Percentiles rank a stretch among this genome's conserved stretches.
These are phyloP conservation scores for Anoura caudifer DNA, from an alignment of 2,113 vertebrate genomes.

Conservation along the genomic window DNA sequence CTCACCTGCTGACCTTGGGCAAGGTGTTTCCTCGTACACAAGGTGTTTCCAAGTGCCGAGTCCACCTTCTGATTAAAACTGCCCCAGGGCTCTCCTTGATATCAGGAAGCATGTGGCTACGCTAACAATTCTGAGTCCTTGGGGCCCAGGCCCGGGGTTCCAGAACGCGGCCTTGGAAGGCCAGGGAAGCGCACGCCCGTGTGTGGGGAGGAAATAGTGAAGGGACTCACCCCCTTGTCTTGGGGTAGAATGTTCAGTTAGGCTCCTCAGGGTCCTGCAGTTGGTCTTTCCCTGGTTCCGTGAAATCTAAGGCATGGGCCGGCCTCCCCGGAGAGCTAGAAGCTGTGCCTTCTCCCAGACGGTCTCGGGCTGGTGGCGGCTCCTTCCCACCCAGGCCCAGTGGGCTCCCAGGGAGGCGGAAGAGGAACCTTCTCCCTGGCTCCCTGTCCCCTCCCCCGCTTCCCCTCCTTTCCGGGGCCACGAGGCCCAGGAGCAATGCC, in stretches of 20 bases:
- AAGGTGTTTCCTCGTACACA: background rate
- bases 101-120: background rate
- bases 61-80: slow-evolving; percentile 31
- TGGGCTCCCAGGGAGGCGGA: background rate
- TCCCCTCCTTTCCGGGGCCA: background rate
- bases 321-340: background rate
- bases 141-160: background rate
- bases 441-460: background rate
- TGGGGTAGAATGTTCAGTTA: background rate
- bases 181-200: background rate
- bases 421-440: background rate
- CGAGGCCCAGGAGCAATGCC: background rate
- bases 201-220: background rate
- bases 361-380: background rate
- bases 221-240: background rate
- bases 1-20: background rate
- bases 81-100: background rate
- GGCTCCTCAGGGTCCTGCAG: background rate
- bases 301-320: background rate
- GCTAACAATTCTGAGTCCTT: background rate
- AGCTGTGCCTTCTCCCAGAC: background rate
- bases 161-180: background rate
- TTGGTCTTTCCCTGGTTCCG: background rate
- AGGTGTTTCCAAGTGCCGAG: background rate
- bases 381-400: background rate